Base-by-base conservation (phyloP, 2,888 invertebrate genomes). In the Agrilus mali region DNA sequence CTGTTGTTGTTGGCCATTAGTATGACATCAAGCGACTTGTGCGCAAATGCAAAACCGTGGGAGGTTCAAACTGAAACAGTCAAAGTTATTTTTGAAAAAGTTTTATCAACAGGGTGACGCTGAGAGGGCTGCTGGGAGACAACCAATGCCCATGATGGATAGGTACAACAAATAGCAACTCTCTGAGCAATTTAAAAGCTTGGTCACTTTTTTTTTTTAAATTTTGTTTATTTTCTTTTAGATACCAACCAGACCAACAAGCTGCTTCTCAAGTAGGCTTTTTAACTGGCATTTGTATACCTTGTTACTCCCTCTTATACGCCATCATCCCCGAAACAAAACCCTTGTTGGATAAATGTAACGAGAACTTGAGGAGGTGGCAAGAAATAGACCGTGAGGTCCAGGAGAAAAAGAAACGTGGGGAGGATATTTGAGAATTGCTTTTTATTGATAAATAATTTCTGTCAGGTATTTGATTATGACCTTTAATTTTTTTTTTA, bases 31-130 rank as follows among this genome's bases (percentile, higher is more conserved):
- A 82, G 85, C 50, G 89, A 89, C 61, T 67, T 89, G 14, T 86
- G 86, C 42, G 86, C 88, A 1, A 82, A 84, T 52, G 81, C 86
- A 1, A 89, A 89, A 60, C 86, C 87, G 1, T 89, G 88, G 87
- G 74, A 80, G 17, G 72, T 85, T 2, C 88, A 89, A 65, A 76
- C 79, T 15, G 77, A 84, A 58, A 86, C 87, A 0, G 87, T 87
- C 2, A 76, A 64, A 50, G 82, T 86, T 7, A 88, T 89, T 42
- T 85, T 84, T 58, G 81, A 85, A 56, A 86, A 86, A 61, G n/a
- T 86, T 86, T 60, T 86, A 86, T 56, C 80, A 82, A 48, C 85
- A 86, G 57, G 78, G 66, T 4, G 64, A 65, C 42, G 63, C 59
- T 52, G 73, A 73, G 55, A 54, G 60, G 27, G 51, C 57, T 61